Conservation (phyloP, 1,140 invertebrate species). For the Nomia melanderi region DNA sequence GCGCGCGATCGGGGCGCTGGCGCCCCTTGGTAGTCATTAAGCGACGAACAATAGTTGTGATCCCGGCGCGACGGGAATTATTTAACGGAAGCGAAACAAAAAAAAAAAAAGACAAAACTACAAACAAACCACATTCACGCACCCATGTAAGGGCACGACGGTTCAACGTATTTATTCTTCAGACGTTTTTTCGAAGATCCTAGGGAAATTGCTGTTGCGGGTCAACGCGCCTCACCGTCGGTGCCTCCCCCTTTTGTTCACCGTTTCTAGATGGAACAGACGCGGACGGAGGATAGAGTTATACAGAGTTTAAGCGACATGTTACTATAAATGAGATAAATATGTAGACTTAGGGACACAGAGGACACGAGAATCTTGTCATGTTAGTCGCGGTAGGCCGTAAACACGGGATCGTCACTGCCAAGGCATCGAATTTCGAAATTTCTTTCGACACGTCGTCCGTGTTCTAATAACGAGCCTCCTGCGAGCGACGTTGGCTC, state of each 20-base stretch:
- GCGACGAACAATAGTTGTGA: conserved; percentile 51
- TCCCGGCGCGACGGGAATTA: conserved; percentile 1
- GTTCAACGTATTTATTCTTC: conserved; percentile 4
- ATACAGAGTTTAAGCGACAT: conserved; percentile 29
- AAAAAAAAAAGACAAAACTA: background rate
- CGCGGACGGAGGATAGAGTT: conserved; percentile 20
- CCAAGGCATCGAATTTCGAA: conserved; percentile 60
- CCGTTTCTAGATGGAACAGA: conserved; percentile 42
- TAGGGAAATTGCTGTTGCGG: conserved; percentile 52
- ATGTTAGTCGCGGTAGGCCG: conserved; percentile 41
- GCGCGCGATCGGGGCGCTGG: conserved; percentile 66
- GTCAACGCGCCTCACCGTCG: conserved; percentile 52
- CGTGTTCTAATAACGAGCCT: background rate
- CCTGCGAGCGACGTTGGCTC: background rate
- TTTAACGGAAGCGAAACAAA: background rate
- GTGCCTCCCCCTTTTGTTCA: conserved; percentile 18
- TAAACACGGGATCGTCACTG: conserved; percentile 63
- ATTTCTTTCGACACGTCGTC: conserved; percentile 26
- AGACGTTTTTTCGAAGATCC: conserved; percentile 38
- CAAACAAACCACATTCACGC: background rate
- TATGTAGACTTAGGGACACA: conserved; percentile 16
- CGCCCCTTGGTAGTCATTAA: conserved; percentile 71
- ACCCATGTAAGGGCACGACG: conserved; percentile 8
- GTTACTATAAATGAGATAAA: conserved; percentile 34
- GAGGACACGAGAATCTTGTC: conserved; percentile 26